Evolutionary conservation across 2,113 vertebrate genomes (phyloP), one percentile per base, ranked within the genome.

Genomic region (Urocitellus parryii): DNA sequence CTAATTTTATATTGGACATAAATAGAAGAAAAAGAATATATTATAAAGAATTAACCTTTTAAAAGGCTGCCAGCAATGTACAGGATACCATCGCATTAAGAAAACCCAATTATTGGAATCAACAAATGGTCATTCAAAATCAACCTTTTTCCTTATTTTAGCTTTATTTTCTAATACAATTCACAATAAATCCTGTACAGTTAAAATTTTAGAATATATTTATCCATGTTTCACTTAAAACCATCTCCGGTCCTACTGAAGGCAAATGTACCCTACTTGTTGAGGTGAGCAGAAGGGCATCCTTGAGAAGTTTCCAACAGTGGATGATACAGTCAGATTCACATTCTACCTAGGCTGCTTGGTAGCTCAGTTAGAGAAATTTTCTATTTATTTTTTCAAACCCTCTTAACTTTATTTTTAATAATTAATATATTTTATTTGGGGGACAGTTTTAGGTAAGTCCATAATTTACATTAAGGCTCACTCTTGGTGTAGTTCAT

Each of bases 361-460:
- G 51, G 80, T 70, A 88, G 53, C 24, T 63, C 37, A 83, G 5
- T 79, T n/a, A 67, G 17, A 48, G 17, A 68, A 17, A 2, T n/a
- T 94, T 82, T 27, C 76, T 82, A 61, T 68, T 27, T 78, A 72
- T 37, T 63, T 72, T 48, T 90, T 91, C 91, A 82, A 13, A 58
- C 77, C 22, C 11, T 68, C 18, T 74, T 73, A 34, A 84, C n/a
- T 94, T 53, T 67, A 29, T 61, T 91, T 90, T 73, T 81, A 65
- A 81, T 76, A 91, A 76, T 88, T 93, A 91, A 74, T 53, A 93
- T 67, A 14, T 42, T 73, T 80, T 85, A 81, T 70, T 81, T 95
- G 88, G 65, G 29, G 72, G 65, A 6, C 5, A 91, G 20, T 37
- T 74, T 78, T 87, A 72, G 18, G 22, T 87, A 90, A 70, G 17